phyloP scores from a whole-genome alignment of 2,113 vertebrate species.

The Pelvicachromis taeniatus region DNA sequence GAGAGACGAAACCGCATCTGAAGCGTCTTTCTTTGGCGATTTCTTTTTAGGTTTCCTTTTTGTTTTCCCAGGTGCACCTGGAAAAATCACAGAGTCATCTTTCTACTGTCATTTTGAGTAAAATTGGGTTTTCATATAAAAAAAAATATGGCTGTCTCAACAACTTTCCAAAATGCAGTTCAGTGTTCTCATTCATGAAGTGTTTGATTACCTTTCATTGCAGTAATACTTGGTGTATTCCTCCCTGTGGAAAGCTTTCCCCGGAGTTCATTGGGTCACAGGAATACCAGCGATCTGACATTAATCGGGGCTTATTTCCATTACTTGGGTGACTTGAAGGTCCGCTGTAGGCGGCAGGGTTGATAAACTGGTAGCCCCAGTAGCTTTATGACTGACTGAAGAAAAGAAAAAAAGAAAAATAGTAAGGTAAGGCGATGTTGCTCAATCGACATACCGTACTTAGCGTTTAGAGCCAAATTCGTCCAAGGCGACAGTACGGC shows the following conservation, averaged over 20 bases:
- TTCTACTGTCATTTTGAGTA: background rate
- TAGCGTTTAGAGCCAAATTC: too few relatives aligned
- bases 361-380: background rate
- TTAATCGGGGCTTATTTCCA: background rate
- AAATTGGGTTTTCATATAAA: background rate
- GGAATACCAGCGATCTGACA: background rate
- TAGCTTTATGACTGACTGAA: background rate
- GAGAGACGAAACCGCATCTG: background rate
- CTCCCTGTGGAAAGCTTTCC: background rate
- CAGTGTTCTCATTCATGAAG: background rate
- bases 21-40: background rate
- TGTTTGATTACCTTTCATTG: slow-evolving; percentile 4
- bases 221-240: background rate
- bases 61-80: slow-evolving; percentile 20
- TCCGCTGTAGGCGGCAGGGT: background rate
- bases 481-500: too few relatives aligned
- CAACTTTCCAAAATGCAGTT: background rate
- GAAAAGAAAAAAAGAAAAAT: too few relatives aligned
- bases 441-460: background rate
- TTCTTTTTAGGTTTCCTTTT: background rate
- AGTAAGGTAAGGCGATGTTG: background rate
- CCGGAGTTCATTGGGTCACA: background rate
- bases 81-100: background rate
- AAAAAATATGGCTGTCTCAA: background rate
- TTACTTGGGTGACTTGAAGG: background rate